phyloP scores from a whole-genome alignment of 2,113 vertebrate species.

The Anguilla rostrata region DNA sequence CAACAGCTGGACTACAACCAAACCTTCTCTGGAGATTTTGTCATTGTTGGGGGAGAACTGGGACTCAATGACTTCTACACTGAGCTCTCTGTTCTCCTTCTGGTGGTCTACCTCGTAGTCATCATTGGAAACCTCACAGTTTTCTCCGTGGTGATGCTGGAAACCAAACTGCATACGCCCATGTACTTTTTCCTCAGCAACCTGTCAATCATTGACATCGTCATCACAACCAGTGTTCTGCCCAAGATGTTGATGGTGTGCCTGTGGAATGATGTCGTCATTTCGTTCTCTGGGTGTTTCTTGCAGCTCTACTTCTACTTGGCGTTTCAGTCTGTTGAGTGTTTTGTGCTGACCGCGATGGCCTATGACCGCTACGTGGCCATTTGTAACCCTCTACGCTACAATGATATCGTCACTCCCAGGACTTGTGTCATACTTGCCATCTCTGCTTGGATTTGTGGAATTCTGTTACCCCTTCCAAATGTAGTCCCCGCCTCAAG shows the following conservation, averaged over 20 bases:
- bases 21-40: slow-evolving; percentile 17
- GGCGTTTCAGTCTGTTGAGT: slow-evolving; percentile 29
- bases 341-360: slow-evolving; percentile 51
- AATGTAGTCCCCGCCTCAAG: not conserved
- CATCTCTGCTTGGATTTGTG: not conserved
- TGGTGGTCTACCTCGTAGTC: slow-evolving; percentile 32
- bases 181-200: slow-evolving; percentile 47
- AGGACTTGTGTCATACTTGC: not conserved
- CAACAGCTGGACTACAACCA: not conserved
- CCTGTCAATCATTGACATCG: slow-evolving; percentile 41
- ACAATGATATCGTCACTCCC: slow-evolving; percentile 30
- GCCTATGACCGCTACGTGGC: slow-evolving; percentile 58
- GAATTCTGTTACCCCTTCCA: not conserved
- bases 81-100: slow-evolving; percentile 18
- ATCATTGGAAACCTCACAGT: slow-evolving; percentile 42
- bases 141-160: slow-evolving; percentile 26
- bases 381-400: slow-evolving; percentile 55
- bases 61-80: not conserved
- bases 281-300: slow-evolving; percentile 41
- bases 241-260: slow-evolving; percentile 33
- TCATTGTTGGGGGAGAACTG: slow-evolving; percentile 12
- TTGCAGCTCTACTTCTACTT: slow-evolving; percentile 34
- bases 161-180: slow-evolving; percentile 34
- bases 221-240: slow-evolving; percentile 32
- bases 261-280: slow-evolving; percentile 7